Evolutionary conservation across 2,888 invertebrate species (phyloP).

Genomic region (Disparrhopalites patrizii): DNA sequence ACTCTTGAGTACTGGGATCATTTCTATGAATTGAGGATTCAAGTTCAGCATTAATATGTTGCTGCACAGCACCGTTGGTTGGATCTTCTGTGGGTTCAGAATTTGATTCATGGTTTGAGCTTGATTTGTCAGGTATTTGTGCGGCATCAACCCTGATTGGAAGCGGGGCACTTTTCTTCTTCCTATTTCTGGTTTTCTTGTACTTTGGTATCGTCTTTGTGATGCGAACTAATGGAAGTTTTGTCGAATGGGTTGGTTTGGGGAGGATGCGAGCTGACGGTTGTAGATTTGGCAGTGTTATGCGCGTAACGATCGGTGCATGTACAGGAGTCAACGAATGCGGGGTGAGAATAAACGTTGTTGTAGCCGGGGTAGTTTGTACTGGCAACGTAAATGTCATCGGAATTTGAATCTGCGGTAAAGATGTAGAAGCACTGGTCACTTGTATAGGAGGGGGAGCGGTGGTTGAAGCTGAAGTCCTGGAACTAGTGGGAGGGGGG

Average conservation of each 20-base stretch:
- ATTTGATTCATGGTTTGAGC: too few species aligned
- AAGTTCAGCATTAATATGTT: too few species aligned
- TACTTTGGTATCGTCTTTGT: conserved; percentile 29
- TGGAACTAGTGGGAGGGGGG: not conserved
- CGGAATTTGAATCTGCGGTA: not conserved
- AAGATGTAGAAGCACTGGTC: too few species aligned
- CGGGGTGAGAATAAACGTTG: conserved; percentile 39
- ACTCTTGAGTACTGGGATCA: too few species aligned
- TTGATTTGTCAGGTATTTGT: too few species aligned
- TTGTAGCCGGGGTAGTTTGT: conserved; percentile 2
- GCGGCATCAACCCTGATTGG: too few species aligned
- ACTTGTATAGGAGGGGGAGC: too few species aligned
- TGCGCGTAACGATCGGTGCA: not conserved
- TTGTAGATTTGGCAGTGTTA: too few species aligned
- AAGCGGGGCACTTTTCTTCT: conserved; percentile 11
- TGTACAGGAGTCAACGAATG: conserved; percentile 14
- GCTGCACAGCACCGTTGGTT: too few species aligned
- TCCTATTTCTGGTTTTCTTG: conserved; percentile 17
- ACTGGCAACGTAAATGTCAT: not conserved
- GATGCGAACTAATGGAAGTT: conserved; percentile 39
- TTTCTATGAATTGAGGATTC: too few species aligned
- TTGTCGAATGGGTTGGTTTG: conserved; percentile 28
- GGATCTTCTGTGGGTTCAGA: too few species aligned
- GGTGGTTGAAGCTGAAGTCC: not conserved
- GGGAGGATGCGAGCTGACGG: conserved; percentile 22